Conservation (phyloP, 2,888 invertebrate species). For the Meloe dianella region DNA sequence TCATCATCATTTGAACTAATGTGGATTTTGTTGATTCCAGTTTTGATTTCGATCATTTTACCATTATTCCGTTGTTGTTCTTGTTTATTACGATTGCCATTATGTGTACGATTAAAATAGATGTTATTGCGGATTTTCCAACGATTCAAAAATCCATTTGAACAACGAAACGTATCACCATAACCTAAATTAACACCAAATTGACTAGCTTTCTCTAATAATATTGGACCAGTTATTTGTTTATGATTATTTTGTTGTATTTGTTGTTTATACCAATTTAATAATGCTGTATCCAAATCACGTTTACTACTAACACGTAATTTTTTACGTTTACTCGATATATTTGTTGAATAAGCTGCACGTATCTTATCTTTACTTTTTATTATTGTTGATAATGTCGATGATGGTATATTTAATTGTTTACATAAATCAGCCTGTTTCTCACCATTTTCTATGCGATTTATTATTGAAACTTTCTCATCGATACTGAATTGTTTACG, state of each 20-base stretch:
- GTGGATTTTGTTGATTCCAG: too few species aligned
- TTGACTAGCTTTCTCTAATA: constrained; percentile 5
- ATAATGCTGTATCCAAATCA: not conserved
- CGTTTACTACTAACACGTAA: not conserved
- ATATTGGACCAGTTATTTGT: not conserved
- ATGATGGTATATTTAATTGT: constrained; percentile 2
- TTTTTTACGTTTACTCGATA: not conserved
- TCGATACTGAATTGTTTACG: constrained; percentile 2
- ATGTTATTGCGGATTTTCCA: not conserved
- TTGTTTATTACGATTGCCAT: not conserved
- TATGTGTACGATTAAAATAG: not conserved
- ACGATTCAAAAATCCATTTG: not conserved
- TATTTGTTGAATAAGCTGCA: not conserved
- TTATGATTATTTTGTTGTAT: not conserved
- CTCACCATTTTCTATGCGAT: not conserved
- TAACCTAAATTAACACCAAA: constrained; percentile 2
- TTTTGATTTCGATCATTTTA: too few species aligned
- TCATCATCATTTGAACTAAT: not conserved
- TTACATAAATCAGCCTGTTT: not conserved
- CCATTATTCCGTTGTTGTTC: too few species aligned
- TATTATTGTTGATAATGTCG: not conserved
- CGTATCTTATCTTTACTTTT: not conserved
- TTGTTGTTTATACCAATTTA: constrained; percentile 1
- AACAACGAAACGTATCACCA: not conserved
- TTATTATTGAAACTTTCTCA: constrained; percentile 5